Evolutionary conservation across 2,113 vertebrate species (phyloP).

Genomic region (Eolophus roseicapilla): DNA sequence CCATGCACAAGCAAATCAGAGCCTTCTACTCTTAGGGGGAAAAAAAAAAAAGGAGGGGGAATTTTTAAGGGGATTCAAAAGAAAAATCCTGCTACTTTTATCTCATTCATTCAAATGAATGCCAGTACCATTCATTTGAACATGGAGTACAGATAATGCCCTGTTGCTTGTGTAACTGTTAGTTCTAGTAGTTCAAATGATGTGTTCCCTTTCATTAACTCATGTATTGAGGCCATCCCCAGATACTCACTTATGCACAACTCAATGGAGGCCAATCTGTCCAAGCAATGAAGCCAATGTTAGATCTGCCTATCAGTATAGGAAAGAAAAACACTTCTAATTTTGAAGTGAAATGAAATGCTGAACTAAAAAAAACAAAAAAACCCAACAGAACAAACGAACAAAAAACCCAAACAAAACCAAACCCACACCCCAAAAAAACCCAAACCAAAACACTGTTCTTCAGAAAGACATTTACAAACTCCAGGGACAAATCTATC

Average conservation of each 20-base stretch:
- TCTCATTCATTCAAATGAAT: neutral
- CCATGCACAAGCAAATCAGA: neutral
- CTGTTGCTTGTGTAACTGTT: neutral
- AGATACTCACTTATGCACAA: neutral
- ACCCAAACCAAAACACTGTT: rapidly evolving
- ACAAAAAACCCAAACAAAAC: neutral
- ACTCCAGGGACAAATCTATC: neutral
- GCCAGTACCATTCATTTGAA: neutral
- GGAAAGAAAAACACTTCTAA: neutral
- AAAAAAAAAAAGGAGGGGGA: neutral
- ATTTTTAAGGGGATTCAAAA: neutral
- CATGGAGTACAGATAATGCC: neutral
- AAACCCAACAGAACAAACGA: neutral
- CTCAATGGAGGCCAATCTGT: neutral
- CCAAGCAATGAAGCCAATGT: neutral
- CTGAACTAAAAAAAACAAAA: neutral
- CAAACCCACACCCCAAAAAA: neutral
- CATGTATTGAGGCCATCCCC: neutral
- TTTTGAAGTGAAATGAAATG: neutral
- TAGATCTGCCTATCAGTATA: neutral
- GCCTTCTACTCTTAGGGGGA: neutral
- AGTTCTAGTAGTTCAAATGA: neutral
- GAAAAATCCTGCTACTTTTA: neutral
- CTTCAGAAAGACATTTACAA: neutral
- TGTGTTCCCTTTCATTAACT: neutral